A percentile compares a stretch with the other conserved stretches of the same genome.
These are phyloP conservation scores for Pelusios castaneus DNA, from an alignment of 2,113 vertebrate species.

Conservation along the genomic window DNA sequence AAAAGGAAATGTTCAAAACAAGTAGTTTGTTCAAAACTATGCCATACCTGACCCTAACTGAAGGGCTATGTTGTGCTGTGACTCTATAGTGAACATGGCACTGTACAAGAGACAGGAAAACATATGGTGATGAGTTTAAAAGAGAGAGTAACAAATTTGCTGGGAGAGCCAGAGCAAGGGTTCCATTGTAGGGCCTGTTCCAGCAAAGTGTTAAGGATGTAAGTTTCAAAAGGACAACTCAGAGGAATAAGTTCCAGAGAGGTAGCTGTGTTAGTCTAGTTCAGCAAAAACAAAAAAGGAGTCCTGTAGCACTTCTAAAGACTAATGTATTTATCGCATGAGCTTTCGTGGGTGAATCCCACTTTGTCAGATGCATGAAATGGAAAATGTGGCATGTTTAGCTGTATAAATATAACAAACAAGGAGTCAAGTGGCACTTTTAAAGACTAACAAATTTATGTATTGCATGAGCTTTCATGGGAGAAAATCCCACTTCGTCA, in stretches of 20 bases:
- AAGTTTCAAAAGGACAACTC: background rate
- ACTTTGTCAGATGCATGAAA: no score
- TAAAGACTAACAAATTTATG: no score
- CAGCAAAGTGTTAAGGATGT: background rate
- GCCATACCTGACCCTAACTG: background rate
- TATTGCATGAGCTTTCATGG: no score
- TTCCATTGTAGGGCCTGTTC: background rate
- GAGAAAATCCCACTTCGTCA: no score
- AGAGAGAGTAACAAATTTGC: background rate
- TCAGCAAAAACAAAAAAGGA: no score
- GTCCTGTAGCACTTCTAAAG: no score
- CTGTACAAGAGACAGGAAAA: background rate
- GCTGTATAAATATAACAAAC: no score
- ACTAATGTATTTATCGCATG: no score
- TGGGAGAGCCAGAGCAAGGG: background rate
- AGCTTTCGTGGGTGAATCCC: no score
- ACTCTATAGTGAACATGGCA: background rate
- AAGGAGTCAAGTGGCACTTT: no score
- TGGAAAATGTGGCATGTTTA: no score
- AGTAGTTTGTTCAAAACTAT: background rate
- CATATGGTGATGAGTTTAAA: background rate
- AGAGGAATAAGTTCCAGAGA: background rate
- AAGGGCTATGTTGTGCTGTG: background rate
- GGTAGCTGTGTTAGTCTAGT: no score
- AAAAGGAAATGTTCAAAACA: background rate